Base-by-base conservation (phyloP, 2,888 invertebrate species). In the Dermolepida albohirtum region DNA sequence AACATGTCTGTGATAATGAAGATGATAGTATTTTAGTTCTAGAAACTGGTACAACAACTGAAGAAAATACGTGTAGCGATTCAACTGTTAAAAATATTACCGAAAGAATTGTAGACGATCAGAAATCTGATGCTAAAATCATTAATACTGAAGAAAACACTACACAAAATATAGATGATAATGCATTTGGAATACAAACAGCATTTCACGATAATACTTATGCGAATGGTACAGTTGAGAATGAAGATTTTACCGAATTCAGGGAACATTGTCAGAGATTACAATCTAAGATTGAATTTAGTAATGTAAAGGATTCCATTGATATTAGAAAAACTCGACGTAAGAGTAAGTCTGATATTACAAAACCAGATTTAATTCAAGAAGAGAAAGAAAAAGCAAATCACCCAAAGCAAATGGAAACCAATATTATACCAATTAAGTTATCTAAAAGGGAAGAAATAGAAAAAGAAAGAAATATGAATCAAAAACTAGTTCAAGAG, bases 401-500 rank as follows among this genome's bases (percentile, higher is more conserved):
- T 81, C 84, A 68, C 82, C 83, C 8, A 6, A 52, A 71, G 2
- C 52, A 54, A 67, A 72, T 39, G 44, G 71, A 11, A 7, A 74
- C 72, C 65, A 73, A 73, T 12, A 70, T 77, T 8, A 74, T 72
- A 29, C 86, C 86, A 71, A 83, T 85, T 71, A 86, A 86, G 17
- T 67, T 82, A 14, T 81, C 82, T 57, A 80, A 79, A 57, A 82
- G 80, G 64, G 92, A 93, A 79, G 91, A 92, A 83, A 87, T 95
- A 40, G 90, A 91, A 71, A 89, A 91, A 78, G 93, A 94, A 79
- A 86, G 94, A 65, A 91, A 91, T 43, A 91, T 93, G 78, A 94
- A 95, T 82, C 94, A 94, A 72, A 92, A 91, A 79, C 86, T 95
- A 27, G 92, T 95, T 52, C 89, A 94, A 76, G 90, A 94, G 79